These are phyloP conservation scores for Therioaphis trifolii DNA, from an alignment of 2,888 invertebrate genomes.

Conservation along the genomic window DNA sequence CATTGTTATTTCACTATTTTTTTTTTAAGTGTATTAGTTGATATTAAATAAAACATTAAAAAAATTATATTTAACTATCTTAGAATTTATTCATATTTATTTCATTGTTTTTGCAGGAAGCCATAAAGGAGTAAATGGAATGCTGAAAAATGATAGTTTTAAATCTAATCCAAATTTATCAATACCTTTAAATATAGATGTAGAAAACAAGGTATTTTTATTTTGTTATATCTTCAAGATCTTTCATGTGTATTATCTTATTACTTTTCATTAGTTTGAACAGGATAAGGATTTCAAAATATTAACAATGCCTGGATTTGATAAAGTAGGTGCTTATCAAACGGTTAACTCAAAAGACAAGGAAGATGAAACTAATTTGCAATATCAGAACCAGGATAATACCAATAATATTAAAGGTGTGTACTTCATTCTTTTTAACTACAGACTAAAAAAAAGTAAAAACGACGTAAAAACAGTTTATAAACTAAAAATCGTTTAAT, in stretches of 20 bases:
- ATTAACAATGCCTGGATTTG: slow-evolving; percentile 61
- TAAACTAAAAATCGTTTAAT: too few relatives aligned
- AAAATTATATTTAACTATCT: too few relatives aligned
- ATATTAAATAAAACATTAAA: slow-evolving; percentile 21
- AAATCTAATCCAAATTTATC: slow-evolving; percentile 56
- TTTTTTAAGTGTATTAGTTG: too few relatives aligned
- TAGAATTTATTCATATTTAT: neutral
- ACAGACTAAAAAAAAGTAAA: too few relatives aligned
- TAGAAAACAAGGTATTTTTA: slow-evolving; percentile 46
- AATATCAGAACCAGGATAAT: slow-evolving; percentile 12
- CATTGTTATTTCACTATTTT: too few relatives aligned
- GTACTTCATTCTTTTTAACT: neutral
- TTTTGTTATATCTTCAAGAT: too few relatives aligned
- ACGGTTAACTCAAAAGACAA: slow-evolving; percentile 38
- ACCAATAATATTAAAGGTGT: slow-evolving; percentile 44
- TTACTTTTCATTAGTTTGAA: slow-evolving; percentile 31
- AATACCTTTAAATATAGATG: slow-evolving; percentile 56
- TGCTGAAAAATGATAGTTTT: slow-evolving; percentile 53
- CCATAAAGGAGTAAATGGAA: slow-evolving; percentile 57
- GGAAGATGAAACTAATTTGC: slow-evolving; percentile 33
- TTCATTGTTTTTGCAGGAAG: slow-evolving; percentile 27
- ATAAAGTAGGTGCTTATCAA: slow-evolving; percentile 50
- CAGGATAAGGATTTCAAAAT: slow-evolving; percentile 52
- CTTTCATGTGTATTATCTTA: neutral
- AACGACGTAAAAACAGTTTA: too few relatives aligned